Conservation (phyloP, 1,140 invertebrate species). For the Heliconius eleuchia region DNA sequence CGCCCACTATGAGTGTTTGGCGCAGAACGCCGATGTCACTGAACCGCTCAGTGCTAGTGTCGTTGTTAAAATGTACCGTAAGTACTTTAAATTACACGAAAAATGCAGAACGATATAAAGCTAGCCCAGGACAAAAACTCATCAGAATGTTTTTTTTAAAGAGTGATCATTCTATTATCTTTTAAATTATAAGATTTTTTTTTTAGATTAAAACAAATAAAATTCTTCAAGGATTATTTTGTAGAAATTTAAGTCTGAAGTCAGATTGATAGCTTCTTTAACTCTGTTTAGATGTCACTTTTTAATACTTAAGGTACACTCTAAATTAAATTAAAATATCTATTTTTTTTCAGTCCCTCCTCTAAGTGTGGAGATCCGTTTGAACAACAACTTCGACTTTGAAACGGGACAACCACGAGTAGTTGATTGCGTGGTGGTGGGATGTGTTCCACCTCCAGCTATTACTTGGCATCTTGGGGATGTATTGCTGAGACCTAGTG, state of each 20-base stretch:
- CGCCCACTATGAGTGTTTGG: conserved; percentile 68
- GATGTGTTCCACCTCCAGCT: conserved; percentile 66
- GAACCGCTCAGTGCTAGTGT: conserved; percentile 59
- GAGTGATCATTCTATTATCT: too few relatives aligned
- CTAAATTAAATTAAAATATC: too few relatives aligned
- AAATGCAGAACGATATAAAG: background rate
- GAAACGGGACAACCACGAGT: conserved; percentile 69
- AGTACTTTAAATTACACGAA: conserved; percentile 42
- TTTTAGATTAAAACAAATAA: too few relatives aligned
- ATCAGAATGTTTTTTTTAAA: too few relatives aligned
- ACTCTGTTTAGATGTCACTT: too few relatives aligned
- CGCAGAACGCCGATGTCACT: conserved; percentile 70
- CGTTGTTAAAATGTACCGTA: conserved; percentile 68
- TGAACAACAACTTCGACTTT: conserved; percentile 71
- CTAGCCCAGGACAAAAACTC: too few relatives aligned
- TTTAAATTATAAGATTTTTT: too few relatives aligned
- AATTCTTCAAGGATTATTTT: too few relatives aligned
- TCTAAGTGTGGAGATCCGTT: conserved; percentile 62
- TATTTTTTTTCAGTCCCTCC: conserved; percentile 56
- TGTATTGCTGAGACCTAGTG: conserved; percentile 54
- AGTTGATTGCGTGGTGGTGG: conserved; percentile 71
- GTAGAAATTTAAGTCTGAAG: too few relatives aligned
- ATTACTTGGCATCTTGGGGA: conserved; percentile 69
- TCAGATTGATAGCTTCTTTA: too few relatives aligned
- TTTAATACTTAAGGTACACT: too few relatives aligned